Percentiles rank a stretch among this genome's conserved stretches.
Evolutionary conservation across 2,797 vertebrate genomes (phyloP).

Genomic region (Spheniscus humboldti): DNA sequence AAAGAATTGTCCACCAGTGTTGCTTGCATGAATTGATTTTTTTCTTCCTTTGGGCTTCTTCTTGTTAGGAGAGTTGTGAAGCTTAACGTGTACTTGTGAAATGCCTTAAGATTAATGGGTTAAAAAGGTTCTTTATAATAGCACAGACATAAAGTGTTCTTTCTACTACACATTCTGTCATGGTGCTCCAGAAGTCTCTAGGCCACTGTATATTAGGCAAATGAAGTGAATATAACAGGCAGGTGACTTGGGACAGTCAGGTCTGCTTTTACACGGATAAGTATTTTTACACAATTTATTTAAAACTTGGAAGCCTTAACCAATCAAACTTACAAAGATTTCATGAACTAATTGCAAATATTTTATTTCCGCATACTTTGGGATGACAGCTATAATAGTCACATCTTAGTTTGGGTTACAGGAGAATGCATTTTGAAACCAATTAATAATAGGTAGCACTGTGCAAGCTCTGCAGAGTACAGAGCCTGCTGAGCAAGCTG

Average conservation of each 20-base stretch:
- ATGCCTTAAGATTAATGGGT: not conserved
- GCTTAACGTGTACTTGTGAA: not conserved
- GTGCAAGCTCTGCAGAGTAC: constrained; percentile 38
- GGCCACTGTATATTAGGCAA: not conserved
- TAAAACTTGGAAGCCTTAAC: constrained; percentile 46
- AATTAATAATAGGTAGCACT: constrained; percentile 60
- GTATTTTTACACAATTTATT: constrained; percentile 43
- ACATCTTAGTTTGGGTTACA: constrained; percentile 51
- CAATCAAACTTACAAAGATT: constrained; percentile 52
- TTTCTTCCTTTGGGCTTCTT: not conserved
- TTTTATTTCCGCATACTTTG: constrained; percentile 61
- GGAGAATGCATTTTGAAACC: constrained; percentile 64
- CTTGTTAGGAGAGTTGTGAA: constrained; percentile 6
- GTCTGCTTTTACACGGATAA: constrained; percentile 18
- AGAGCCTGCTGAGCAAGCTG: constrained; percentile 61
- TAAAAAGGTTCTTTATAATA: not conserved
- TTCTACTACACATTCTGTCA: not conserved
- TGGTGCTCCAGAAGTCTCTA: not conserved
- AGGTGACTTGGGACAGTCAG: not conserved
- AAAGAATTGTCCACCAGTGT: not conserved
- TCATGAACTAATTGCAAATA: constrained; percentile 62
- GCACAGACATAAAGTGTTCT: not conserved
- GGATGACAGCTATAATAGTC: constrained; percentile 63
- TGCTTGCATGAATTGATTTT: not conserved
- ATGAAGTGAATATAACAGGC: not conserved